Conservation (phyloP, 2,797 vertebrate genomes). For the Nannoperca obscura region DNA sequence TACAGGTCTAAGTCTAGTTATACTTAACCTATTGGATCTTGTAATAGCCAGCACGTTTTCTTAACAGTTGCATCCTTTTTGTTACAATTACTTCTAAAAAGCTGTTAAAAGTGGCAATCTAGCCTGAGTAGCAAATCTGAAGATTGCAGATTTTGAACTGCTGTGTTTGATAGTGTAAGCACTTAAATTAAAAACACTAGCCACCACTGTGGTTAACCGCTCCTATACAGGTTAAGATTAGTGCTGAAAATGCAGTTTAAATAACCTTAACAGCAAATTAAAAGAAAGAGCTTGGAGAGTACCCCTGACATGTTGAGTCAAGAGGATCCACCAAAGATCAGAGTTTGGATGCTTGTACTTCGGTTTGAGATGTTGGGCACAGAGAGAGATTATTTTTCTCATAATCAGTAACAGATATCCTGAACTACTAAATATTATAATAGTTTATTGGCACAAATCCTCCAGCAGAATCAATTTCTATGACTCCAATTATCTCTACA, state of each 20-base stretch:
- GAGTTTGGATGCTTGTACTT: slow-evolving; percentile 25
- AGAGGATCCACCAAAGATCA: slow-evolving; percentile 9
- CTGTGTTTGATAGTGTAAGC: slow-evolving; percentile 55
- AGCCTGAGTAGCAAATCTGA: slow-evolving; percentile 61
- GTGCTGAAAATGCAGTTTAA: slow-evolving; percentile 58
- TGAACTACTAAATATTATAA: slow-evolving; percentile 51
- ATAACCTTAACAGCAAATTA: slow-evolving; percentile 55
- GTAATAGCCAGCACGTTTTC: slow-evolving; percentile 48
- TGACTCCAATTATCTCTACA: slow-evolving; percentile 25
- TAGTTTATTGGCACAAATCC: slow-evolving; percentile 40
- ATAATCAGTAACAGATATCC: slow-evolving; percentile 37
- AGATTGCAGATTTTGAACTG: slow-evolving; percentile 32
- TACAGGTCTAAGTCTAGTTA: slow-evolving; percentile 55
- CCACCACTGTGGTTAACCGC: slow-evolving; percentile 20
- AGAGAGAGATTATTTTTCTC: slow-evolving; percentile 10
- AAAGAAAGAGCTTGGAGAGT: slow-evolving; percentile 35
- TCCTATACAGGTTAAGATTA: slow-evolving; percentile 54
- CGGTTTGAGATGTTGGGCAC: slow-evolving; percentile 26
- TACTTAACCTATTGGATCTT: slow-evolving; percentile 67
- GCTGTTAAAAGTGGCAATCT: slow-evolving; percentile 63
- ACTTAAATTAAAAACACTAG: slow-evolving; percentile 53
- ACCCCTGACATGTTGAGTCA: not conserved
- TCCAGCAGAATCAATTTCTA: slow-evolving; percentile 24
- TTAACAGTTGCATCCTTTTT: slow-evolving; percentile 56
- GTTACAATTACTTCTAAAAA: slow-evolving; percentile 59